These are phyloP conservation scores for Aethina tumida DNA, from an alignment of 1,140 invertebrate genomes.

Conservation along the genomic window DNA sequence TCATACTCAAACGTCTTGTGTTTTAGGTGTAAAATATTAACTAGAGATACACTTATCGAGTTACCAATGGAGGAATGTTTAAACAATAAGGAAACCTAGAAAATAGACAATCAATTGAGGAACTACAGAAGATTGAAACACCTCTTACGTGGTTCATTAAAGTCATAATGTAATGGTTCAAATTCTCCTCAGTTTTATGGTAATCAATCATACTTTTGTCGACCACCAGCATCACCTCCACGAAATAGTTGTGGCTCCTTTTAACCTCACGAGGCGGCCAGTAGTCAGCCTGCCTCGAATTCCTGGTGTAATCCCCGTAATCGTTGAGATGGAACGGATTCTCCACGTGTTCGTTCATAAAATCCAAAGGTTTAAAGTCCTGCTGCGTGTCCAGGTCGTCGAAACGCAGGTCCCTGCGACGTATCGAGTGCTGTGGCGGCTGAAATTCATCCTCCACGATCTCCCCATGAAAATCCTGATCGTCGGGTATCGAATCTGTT, in stretches of 20 bases:
- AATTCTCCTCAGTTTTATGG: constrained; percentile 42
- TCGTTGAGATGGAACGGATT: not conserved
- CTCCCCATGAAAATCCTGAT: no score
- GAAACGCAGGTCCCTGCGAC: constrained; percentile 14
- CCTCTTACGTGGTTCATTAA: constrained; percentile 66
- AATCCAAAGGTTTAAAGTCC: not conserved
- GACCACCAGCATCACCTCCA: constrained; percentile 72
- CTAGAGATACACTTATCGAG: constrained; percentile 65
- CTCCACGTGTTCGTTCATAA: not conserved
- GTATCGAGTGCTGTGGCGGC: constrained; percentile 16
- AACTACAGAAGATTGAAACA: no score
- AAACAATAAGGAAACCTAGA: constrained; percentile 63
- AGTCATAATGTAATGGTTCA: constrained; percentile 65
- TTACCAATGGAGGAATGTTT: constrained; percentile 74
- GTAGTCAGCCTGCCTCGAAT: constrained; percentile 16
- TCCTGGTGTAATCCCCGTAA: constrained; percentile 9
- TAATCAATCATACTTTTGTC: constrained; percentile 69
- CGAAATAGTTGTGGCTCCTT: constrained; percentile 44
- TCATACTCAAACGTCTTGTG: constrained; percentile 1
- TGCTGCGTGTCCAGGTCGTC: not conserved
- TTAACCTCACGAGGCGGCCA: constrained; percentile 30
- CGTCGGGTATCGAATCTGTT: no score
- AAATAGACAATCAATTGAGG: no score
- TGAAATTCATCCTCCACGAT: no score
- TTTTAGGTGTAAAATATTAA: constrained; percentile 44